Base-by-base conservation (phyloP, 2,113 vertebrate genomes). In the Dipodomys spectabilis region DNA sequence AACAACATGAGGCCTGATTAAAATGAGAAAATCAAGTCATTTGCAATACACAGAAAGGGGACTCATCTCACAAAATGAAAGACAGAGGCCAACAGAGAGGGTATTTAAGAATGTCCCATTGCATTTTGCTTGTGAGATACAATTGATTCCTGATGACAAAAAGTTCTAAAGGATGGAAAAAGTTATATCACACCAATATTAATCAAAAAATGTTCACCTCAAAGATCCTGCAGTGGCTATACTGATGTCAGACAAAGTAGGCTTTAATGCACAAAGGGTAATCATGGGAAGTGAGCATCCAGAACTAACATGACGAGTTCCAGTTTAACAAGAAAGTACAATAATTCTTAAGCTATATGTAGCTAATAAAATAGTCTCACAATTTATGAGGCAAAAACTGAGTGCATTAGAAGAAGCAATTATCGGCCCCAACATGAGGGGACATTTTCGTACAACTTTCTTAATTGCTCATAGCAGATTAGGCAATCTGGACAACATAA, bases 41-140 rank as follows among this genome's bases (percentile, higher is more conserved):
- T 69, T 32, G 87, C 30, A 96, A 78, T 62, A 95, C 95, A 73
- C 75, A 0, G 90, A 71, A 85, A 23, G 57, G 73, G 74, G 73
- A 87, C 28, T 53, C 53, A 82, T 23, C 1, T 82, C 20, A 32
- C 12, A 49, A 49, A 28, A 62, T 88, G 12, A 88, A 92, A 92
- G 90, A 49, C 15, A 92, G 2, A 39, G 9, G 67, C 2, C 8
- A 83, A 49, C 2, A 45, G 35, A 74, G 53, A 57, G 8, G 82
- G 60, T 67, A 77, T 30, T 79, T 77, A 44, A 49, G 74, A 92
- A 72, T 84, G n/a, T 30, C 4, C 16, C 68, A 3, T 15, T 89
- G 20, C 44, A 57, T 73, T 32, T 64, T 64, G n/a, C 74, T 81
- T 84, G 45, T 0, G 82, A 65, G 15, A 81, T 57, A 69, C 1